These are phyloP conservation scores for Butorides virescens DNA, from an alignment of 2,113 vertebrate genomes.

Conservation along the genomic window DNA sequence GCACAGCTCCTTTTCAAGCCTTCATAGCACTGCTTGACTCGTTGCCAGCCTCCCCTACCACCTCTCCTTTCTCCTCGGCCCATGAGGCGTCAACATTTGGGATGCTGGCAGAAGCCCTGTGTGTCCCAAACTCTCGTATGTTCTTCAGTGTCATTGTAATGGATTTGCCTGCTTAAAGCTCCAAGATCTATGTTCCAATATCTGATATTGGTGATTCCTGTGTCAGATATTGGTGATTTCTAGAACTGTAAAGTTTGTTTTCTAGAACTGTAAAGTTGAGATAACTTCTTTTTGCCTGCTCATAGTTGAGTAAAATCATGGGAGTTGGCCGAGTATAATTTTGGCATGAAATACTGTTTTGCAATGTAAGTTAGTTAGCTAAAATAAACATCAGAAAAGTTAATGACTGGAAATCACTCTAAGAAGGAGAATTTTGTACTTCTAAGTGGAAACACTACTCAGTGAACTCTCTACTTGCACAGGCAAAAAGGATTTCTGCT, in stretches of 20 bases:
- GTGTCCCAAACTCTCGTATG: background rate
- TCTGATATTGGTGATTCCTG: background rate
- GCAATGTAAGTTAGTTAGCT: background rate
- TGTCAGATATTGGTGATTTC: background rate
- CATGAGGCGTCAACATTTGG: rapidly evolving
- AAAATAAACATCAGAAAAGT: background rate
- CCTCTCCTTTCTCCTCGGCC: background rate
- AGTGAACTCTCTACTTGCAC: background rate
- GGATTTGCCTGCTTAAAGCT: background rate
- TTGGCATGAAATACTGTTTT: background rate
- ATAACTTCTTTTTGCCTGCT: background rate
- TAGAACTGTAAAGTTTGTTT: background rate
- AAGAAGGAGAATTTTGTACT: background rate
- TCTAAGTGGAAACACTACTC: background rate
- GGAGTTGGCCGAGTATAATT: background rate
- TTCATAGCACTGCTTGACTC: background rate
- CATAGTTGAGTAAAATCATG: background rate
- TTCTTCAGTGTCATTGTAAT: background rate
- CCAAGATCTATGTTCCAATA: background rate
- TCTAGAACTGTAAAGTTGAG: background rate
- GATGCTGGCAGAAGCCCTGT: background rate
- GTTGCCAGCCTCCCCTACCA: background rate
- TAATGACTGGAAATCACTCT: background rate
- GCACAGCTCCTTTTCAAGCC: background rate
- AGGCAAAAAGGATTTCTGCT: background rate